Percentiles rank a stretch among this genome's conserved stretches.
Evolutionary conservation across 2,113 vertebrate genomes (phyloP).

Genomic region (Callithrix jacchus): DNA sequence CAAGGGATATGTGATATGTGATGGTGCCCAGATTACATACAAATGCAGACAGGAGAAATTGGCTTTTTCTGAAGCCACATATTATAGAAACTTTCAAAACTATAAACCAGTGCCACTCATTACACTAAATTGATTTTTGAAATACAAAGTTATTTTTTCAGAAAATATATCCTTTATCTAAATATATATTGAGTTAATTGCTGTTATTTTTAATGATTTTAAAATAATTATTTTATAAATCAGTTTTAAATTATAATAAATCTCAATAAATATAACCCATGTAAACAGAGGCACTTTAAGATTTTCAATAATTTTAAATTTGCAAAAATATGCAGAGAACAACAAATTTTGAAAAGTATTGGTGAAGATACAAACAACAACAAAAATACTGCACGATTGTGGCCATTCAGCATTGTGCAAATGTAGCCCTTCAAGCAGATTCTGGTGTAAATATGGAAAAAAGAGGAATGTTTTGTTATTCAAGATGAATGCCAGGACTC

Average conservation of each 20-base stretch:
- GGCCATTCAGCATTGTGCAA: background rate
- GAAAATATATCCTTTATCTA: background rate
- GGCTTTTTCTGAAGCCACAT: background rate
- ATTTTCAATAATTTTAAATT: background rate
- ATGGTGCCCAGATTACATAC: background rate
- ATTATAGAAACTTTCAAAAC: constrained; percentile 6
- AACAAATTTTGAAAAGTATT: background rate
- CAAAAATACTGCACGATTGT: background rate
- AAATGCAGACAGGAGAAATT: background rate
- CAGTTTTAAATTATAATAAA: background rate
- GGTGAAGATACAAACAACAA: background rate
- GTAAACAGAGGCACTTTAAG: background rate
- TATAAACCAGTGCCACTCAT: background rate
- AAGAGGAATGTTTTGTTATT: background rate
- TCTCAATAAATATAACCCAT: background rate
- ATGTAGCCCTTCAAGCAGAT: background rate
- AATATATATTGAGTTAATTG: background rate
- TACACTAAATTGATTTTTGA: background rate
- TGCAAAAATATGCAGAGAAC: background rate
- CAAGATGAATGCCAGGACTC: background rate
- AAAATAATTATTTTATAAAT: background rate
- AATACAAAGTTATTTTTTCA: background rate
- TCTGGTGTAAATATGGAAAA: background rate
- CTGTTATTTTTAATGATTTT: background rate
- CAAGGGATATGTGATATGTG: background rate